Base-by-base conservation (phyloP, 37 sponge, comb jelly and placozoan genomes). In the Tethya wilhelma region DNA sequence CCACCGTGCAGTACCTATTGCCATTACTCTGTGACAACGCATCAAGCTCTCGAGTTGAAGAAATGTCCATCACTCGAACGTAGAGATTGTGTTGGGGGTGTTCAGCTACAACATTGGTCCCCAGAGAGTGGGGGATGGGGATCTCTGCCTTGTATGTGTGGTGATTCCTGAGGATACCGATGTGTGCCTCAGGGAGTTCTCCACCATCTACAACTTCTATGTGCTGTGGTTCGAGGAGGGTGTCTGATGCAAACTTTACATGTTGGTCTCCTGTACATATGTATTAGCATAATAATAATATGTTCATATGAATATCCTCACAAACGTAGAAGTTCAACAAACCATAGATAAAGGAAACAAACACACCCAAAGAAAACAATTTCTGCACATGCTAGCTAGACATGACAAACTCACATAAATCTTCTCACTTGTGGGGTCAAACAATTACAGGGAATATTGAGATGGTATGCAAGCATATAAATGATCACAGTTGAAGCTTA, bases 71-170 rank as follows among this genome's bases (percentile, higher is more conserved):
- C 5, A 80, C 64, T 31, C 64, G 80, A 37, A 93, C 86, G 37
- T 46, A 85, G 36, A 81, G 62, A 45, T 93, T 93, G 73, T 71
- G 64, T 29, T 88, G 76, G 32, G 81, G 77, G 44, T 80, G 81
- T 41, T 40, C 53, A 30, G 80, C 80, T 28, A 45, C 41, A 25
- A 93, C 78, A 25, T 71, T 53, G 11, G 60, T n/a, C 28, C 85
- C 78, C 1, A 90, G 57, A 8, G 79, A 67, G 63, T 90, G 91
- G 25, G 81, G 26, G 44, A 85, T 37, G 23, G 87, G 82, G 58
- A 90, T 59, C 17, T 75, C 77, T 6, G 77, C 86, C 64, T 74
- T 59, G 60, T 93, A 93, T 41, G 85, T 85, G 78, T 93, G 93
- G 64, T 93, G 93, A 38, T 55, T 75, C 9, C 76, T 64, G 19